These are phyloP conservation scores for Staurois parvus DNA, from an alignment of 2,797 vertebrate species.

Conservation along the genomic window DNA sequence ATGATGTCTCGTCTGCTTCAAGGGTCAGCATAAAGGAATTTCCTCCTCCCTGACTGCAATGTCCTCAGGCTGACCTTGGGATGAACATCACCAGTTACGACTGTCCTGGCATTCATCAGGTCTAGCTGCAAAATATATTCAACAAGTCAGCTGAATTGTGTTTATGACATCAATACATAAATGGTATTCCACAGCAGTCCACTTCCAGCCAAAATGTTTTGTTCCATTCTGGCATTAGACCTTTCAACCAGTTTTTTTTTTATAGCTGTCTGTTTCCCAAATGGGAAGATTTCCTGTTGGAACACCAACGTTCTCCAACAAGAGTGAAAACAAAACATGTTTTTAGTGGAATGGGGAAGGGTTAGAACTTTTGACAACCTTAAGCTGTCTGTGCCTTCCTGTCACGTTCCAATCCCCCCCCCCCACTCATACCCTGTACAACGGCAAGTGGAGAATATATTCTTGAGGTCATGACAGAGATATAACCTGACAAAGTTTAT, in stretches of 20 bases:
- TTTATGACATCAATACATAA: neutral
- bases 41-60: fast-evolving
- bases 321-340: too few relatives aligned
- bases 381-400: too few relatives aligned
- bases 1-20: constrained; percentile 26
- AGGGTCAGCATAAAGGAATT: neutral
- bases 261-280: neutral
- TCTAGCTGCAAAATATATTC: constrained; percentile 10
- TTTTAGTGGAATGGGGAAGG: too few relatives aligned
- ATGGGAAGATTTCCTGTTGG: too few relatives aligned
- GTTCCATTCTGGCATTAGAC: neutral
- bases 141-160: constrained; percentile 4
- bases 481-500: too few relatives aligned
- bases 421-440: too few relatives aligned
- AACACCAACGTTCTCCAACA: too few relatives aligned
- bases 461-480: too few relatives aligned
- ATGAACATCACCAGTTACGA: neutral
- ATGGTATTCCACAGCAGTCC: neutral
- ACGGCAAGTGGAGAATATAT: too few relatives aligned
- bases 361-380: too few relatives aligned
- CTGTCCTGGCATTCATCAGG: constrained; percentile 16
- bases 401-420: too few relatives aligned
- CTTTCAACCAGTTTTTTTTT: neutral
- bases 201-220: neutral
- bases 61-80: constrained; percentile 16